Conservation (phyloP, 2,888 invertebrate species). For the Mesopsocus fuscifrons region DNA sequence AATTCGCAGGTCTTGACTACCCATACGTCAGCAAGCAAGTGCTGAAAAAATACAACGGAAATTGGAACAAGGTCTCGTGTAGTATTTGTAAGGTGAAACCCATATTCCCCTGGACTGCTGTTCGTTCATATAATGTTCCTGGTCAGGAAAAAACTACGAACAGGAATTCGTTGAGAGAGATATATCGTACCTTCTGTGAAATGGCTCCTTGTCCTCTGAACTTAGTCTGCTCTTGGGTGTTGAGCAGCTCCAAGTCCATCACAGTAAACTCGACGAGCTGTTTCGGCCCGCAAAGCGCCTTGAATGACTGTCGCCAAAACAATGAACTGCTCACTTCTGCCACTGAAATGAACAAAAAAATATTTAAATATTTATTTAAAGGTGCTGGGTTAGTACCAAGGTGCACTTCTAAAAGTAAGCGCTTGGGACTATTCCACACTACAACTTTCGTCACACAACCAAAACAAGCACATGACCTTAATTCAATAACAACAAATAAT, state of each 20-base stretch:
- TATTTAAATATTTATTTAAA: constrained; percentile 11
- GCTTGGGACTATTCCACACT: no score
- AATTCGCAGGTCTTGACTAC: constrained; percentile 72
- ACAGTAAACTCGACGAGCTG: constrained; percentile 83
- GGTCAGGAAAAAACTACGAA: no score
- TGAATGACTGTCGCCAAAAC: constrained; percentile 78
- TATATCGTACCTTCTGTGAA: constrained; percentile 42
- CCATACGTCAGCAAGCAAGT: constrained; percentile 85
- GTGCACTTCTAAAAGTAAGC: no score
- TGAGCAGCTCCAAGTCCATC: constrained; percentile 77
- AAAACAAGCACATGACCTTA: no score
- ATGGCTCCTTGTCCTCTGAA: constrained; percentile 80
- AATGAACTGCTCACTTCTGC: constrained; percentile 61
- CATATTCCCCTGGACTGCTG: no score
- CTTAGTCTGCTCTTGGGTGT: constrained; percentile 48
- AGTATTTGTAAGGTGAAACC: no score
- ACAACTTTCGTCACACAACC: no score
- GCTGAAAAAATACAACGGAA: no score
- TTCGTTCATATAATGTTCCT: no score
- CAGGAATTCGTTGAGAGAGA: constrained; percentile 3
- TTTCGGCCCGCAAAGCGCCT: constrained; percentile 73
- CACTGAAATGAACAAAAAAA: constrained; percentile 31
- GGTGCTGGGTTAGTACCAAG: no score
- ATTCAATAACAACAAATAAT: no score
- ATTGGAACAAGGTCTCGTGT: no score